A percentile compares a stretch with the other conserved stretches of the same genome.
These are phyloP conservation scores for Acronicta psi DNA, from an alignment of 2,888 invertebrate species.

Conservation along the genomic window DNA sequence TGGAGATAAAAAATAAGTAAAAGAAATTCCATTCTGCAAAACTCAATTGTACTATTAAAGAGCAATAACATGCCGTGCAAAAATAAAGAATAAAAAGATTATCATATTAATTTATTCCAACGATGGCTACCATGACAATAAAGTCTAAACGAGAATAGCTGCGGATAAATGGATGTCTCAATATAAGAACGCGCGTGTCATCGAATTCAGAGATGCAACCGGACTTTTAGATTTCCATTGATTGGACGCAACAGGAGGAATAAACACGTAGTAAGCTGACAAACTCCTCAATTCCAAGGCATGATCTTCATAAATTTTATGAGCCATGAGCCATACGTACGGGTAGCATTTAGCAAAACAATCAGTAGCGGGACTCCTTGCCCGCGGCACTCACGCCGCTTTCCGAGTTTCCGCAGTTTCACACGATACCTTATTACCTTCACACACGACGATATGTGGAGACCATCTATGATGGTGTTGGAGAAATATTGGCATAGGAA, in stretches of 20 bases:
- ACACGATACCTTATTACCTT: slow-evolving; percentile 74
- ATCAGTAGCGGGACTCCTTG: slow-evolving; percentile 82
- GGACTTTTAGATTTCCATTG: slow-evolving; percentile 37
- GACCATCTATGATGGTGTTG: slow-evolving; percentile 42
- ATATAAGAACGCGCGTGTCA: slow-evolving; percentile 15
- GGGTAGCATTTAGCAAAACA: slow-evolving; percentile 76
- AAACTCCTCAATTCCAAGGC: slow-evolving; percentile 58
- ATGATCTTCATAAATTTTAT: slow-evolving; percentile 62
- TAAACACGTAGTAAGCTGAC: slow-evolving; percentile 58
- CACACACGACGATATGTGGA: slow-evolving; percentile 49
- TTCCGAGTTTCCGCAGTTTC: slow-evolving; percentile 66
- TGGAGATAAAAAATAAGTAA: neutral
- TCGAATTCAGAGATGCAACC: slow-evolving; percentile 16
- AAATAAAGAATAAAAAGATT: neutral
- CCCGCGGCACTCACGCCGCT: slow-evolving; percentile 80
- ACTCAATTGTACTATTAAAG: neutral
- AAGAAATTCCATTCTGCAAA: neutral
- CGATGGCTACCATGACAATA: slow-evolving; percentile 9
- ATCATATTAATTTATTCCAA: slow-evolving; percentile 10
- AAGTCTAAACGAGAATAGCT: slow-evolving; percentile 5
- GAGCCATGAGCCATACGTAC: slow-evolving; percentile 51
- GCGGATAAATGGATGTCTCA: slow-evolving; percentile 25
- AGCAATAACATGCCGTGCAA: neutral
- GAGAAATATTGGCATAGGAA: slow-evolving; percentile 15
- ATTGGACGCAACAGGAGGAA: slow-evolving; percentile 40